Percentiles rank a stretch among this genome's conserved stretches.
Evolutionary conservation across 1,140 invertebrate species (phyloP).

Genomic region (Drosophila suzukii): DNA sequence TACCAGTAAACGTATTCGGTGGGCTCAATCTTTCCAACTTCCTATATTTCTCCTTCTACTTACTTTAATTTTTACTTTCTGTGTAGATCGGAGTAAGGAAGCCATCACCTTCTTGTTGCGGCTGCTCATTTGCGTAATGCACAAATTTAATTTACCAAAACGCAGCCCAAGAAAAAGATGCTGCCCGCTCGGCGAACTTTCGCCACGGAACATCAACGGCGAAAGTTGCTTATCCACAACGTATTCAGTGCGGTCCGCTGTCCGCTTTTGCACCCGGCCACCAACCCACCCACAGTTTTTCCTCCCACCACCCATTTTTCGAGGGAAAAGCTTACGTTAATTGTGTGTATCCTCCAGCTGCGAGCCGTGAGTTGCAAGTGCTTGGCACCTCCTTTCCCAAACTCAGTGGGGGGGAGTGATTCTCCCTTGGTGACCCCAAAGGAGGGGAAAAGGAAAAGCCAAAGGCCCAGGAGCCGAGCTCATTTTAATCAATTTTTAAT

Average conservation of each 20-base stretch:
- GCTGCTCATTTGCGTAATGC: slow-evolving; percentile 82
- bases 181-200: slow-evolving; percentile 17
- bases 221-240: slow-evolving; percentile 68
- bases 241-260: slow-evolving; percentile 60
- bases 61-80: neutral
- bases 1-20: no score
- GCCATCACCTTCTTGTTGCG: slow-evolving; percentile 30
- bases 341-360: slow-evolving; percentile 75
- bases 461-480: slow-evolving; percentile 33
- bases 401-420: neutral
- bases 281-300: neutral
- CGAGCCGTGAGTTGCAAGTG: slow-evolving; percentile 38
- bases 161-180: slow-evolving; percentile 46
- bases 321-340: slow-evolving; percentile 70
- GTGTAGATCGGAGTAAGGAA: neutral
- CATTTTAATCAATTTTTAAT: slow-evolving; percentile 83
- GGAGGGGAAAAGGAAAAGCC: no score
- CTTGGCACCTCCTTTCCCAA: slow-evolving; percentile 13
- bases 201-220: slow-evolving; percentile 48
- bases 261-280: neutral
- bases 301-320: slow-evolving; percentile 8
- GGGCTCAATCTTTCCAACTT: no score
- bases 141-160: slow-evolving; percentile 84
- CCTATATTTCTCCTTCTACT: neutral
- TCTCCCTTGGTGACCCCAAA: slow-evolving; percentile 5